Evolutionary conservation across 2,113 vertebrate genomes (phyloP).

Genomic region (Peromyscus leucopus): DNA sequence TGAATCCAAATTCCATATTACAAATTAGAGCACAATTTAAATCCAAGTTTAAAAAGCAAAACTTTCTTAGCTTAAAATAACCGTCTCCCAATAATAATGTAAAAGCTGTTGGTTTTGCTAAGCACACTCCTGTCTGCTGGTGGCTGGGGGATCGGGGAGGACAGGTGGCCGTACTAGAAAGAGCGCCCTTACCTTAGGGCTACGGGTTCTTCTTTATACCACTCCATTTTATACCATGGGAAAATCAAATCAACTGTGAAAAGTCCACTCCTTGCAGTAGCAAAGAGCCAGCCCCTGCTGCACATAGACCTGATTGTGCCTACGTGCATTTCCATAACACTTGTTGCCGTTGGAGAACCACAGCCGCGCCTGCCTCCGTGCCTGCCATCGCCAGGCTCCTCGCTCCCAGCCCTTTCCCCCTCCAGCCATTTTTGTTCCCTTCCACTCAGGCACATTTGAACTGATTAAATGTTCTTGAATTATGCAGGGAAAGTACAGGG

Average conservation of each 20-base stretch:
- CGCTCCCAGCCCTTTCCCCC: constrained; percentile 63
- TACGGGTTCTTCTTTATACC: neutral
- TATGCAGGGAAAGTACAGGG: constrained; percentile 69
- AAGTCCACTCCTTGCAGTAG: constrained; percentile 50
- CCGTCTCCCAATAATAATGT: neutral
- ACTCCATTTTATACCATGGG: constrained; percentile 54
- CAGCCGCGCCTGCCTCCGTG: constrained; percentile 35
- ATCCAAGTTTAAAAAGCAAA: neutral
- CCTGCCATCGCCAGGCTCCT: neutral
- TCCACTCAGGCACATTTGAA: constrained; percentile 75
- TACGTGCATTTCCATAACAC: constrained; percentile 58
- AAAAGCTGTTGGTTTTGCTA: constrained; percentile 33
- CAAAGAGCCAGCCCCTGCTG: constrained; percentile 56
- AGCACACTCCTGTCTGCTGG: neutral
- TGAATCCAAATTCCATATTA: neutral
- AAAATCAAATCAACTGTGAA: constrained; percentile 73
- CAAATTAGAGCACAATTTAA: neutral
- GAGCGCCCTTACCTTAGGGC: constrained; percentile 18
- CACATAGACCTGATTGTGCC: constrained; percentile 46
- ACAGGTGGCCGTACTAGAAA: neutral
- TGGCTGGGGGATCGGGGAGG: neutral
- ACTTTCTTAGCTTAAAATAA: constrained; percentile 51
- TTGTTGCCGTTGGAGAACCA: constrained; percentile 56
- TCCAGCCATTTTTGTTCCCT: constrained; percentile 71
- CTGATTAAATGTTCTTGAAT: constrained; percentile 85